Percentiles rank a stretch among this genome's conserved stretches.
These are phyloP conservation scores for Lithodes maja DNA, from an alignment of 2,888 invertebrate genomes.

Conservation along the genomic window DNA sequence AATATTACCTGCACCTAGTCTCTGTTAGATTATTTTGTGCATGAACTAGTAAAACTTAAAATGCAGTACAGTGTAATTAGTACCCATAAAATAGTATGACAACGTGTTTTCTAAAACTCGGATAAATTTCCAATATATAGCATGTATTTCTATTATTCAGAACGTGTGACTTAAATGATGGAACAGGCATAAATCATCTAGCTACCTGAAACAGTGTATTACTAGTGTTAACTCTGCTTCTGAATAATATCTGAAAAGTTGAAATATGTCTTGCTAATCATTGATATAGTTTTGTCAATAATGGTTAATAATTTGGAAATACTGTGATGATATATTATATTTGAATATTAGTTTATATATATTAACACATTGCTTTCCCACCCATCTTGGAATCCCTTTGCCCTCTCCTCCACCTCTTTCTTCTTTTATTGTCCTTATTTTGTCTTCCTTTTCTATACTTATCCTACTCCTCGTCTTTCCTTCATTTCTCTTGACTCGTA, in stretches of 20 bases:
- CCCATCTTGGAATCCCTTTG: neutral
- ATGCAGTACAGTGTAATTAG: no score
- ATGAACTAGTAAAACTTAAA: no score
- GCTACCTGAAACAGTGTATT: neutral
- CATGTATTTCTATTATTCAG: no score
- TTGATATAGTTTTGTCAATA: no score
- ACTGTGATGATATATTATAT: no score
- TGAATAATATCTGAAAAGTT: neutral
- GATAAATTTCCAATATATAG: no score
- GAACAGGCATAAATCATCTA: neutral
- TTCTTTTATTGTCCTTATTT: neutral
- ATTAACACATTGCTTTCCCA: neutral
- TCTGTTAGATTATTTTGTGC: no score
- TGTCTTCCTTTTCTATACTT: neutral
- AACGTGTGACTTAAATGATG: neutral
- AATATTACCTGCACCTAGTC: no score
- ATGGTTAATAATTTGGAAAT: no score
- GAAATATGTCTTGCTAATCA: neutral
- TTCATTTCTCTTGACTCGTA: neutral
- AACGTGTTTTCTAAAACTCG: no score
- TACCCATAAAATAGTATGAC: no score
- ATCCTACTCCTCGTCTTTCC: neutral
- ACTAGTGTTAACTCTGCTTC: neutral
- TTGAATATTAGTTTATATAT: neutral
- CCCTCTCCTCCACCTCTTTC: neutral